phyloP scores from a whole-genome alignment of 2,797 vertebrate genomes.

The Schizopygopsis malacanthus region DNA sequence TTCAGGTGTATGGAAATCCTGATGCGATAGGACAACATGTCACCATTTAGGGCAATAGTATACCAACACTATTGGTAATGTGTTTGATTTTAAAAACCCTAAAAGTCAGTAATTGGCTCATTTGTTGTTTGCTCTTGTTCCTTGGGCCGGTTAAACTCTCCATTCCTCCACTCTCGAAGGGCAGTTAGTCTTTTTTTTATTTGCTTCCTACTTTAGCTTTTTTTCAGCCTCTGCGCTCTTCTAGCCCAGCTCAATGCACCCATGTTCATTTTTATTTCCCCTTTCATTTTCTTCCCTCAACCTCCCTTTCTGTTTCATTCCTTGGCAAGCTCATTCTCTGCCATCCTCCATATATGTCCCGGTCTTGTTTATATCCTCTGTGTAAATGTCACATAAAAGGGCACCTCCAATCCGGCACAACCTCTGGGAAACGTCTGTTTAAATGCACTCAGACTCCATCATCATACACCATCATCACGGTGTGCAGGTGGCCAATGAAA shows the following conservation, averaged over 20 bases:
- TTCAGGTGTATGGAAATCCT: slow-evolving; percentile 51
- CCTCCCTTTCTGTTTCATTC: slow-evolving; percentile 43
- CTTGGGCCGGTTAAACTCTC: slow-evolving; percentile 5
- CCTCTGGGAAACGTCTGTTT: slow-evolving; percentile 51
- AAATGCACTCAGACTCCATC: slow-evolving; percentile 44
- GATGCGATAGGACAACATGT: slow-evolving; percentile 23
- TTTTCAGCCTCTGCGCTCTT: not conserved
- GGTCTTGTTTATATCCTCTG: slow-evolving; percentile 55
- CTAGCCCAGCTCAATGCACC: slow-evolving; percentile 6
- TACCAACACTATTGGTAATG: slow-evolving; percentile 24
- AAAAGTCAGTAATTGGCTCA: slow-evolving; percentile 44
- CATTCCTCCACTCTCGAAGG: slow-evolving; percentile 8
- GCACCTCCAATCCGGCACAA: slow-evolving; percentile 46
- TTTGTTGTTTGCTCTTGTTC: slow-evolving; percentile 29
- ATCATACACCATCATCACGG: slow-evolving; percentile 28
- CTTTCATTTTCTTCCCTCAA: slow-evolving; percentile 23
- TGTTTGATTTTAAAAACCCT: slow-evolving; percentile 29
- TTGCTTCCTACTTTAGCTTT: slow-evolving; percentile 27
- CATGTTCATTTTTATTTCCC: slow-evolving; percentile 20
- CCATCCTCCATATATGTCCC: slow-evolving; percentile 40
- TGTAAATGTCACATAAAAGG: slow-evolving; percentile 66
- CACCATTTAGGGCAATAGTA: slow-evolving; percentile 14
- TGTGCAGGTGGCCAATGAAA: slow-evolving; percentile 40
- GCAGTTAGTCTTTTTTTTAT: slow-evolving; percentile 3
- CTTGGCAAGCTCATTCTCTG: slow-evolving; percentile 36